These are phyloP conservation scores for Tapirus indicus DNA, from an alignment of 2,797 vertebrate genomes.

Conservation along the genomic window DNA sequence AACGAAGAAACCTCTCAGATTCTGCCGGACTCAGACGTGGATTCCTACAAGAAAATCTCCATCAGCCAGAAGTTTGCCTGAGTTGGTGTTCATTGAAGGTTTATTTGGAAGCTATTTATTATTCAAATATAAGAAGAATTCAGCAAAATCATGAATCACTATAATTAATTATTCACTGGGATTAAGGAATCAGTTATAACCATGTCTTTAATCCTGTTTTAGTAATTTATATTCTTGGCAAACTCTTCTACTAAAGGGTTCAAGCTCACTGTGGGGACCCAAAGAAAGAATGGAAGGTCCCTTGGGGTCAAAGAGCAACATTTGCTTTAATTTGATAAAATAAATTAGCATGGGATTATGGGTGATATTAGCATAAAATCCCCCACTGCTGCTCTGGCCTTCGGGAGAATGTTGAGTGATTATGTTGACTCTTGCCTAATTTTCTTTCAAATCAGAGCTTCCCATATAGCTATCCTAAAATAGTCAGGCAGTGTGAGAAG, in stretches of 20 bases:
- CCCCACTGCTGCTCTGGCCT: conserved; percentile 72
- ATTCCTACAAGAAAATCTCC: neutral
- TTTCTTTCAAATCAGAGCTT: neutral
- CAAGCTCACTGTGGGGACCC: conserved; percentile 84
- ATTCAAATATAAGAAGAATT: conserved; percentile 86
- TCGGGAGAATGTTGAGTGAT: conserved; percentile 70
- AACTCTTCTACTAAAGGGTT: conserved; percentile 86
- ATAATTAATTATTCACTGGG: conserved; percentile 90
- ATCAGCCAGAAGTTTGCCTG: neutral
- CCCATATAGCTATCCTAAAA: neutral
- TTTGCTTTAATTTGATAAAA: conserved; percentile 90
- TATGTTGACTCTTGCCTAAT: conserved; percentile 31
- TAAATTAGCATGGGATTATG: conserved; percentile 90
- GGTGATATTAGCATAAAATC: conserved; percentile 81
- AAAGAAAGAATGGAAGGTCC: conserved; percentile 83
- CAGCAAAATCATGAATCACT: conserved; percentile 86
- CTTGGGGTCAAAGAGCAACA: conserved; percentile 85
- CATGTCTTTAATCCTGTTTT: conserved; percentile 89
- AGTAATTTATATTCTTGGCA: conserved; percentile 90
- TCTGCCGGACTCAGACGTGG: neutral
- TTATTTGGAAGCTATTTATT: conserved; percentile 85
- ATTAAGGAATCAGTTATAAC: conserved; percentile 89
- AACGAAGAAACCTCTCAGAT: neutral
- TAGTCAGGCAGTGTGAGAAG: neutral
- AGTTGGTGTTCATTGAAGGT: neutral